Base-by-base conservation (phyloP, 2,797 vertebrate species). In the Premnoplex brunnescens region DNA sequence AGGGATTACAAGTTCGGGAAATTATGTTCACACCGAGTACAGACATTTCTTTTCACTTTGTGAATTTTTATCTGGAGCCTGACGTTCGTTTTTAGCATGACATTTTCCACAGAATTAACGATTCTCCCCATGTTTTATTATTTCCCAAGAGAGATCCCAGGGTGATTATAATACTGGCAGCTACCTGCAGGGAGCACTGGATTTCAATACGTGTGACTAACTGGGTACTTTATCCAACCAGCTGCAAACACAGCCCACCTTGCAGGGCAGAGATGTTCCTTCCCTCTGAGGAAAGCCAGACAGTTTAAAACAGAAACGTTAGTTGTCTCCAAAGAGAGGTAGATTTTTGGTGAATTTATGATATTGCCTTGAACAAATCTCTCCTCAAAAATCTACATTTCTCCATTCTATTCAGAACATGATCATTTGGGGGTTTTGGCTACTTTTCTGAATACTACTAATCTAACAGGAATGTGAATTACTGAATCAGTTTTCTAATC, bases 61-160 rank as follows among this genome's bases (percentile, higher is more conserved):
- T 49, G 36, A 78, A 46, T 75, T 75, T 87, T 81, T 56, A 71
- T 74, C 48, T 69, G 62, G 41, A 82, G 30, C 80, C 30, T 30
- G 44, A 59, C 71, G 67, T 49, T 94, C 6, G 0, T 4, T 74
- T 90, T 85, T 91, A 63, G 80, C 39, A 24, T 71, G 55, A 76
- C 74, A 90, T 93, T 96, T 96, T 91, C 79, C 67, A 82, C 1
- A 52, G 73, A 92, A 90, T 64, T 94, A 91, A 76, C 88, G 85
- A 39, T 82, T 96, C 83, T 60, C 48, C 41, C 88, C 59, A 39
- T 63, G 76, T 46, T 49, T 56, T 69, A 54, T 44, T 72, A 46
- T 90, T 94, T 88, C 52, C 87, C 55, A 46, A 20, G 67, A 62
- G 76, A 92, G 76, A 88, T 66, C 82, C 80, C 67, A 76, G 71